Base-by-base conservation (phyloP, 2,113 vertebrate species). In the Trematocara marginatum region DNA sequence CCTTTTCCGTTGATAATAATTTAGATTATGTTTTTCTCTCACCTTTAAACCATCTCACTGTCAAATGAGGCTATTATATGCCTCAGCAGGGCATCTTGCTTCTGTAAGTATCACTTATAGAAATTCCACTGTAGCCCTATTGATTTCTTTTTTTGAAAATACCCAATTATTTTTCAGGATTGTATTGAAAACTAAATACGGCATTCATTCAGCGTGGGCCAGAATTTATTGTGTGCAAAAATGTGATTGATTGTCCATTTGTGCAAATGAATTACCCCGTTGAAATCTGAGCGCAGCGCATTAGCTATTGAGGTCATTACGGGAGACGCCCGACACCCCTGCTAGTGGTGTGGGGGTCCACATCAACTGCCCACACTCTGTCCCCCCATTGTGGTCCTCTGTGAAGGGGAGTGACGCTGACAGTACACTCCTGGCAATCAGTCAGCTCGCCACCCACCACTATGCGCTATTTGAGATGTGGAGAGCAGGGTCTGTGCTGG, bases 381-480 rank as follows among this genome's bases (percentile, higher is more conserved):
- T 91, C 92, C 81, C 87, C 85, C 88, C 86, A 90, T 92, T 88
- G n/a, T 81, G 92, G 84, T 88, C 82, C 84, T 93, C 82, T 83
- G 87, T 87, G 86, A 90, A 90, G 84, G 81, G 90, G 92, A 93
- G 88, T 83, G 92, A 93, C 91, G 93, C 91, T 92, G 94, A 89
- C 92, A 94, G 86, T 93, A 88, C 89, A 94, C 92, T 94, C 91
- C 92, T 94, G 92, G 91, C 93, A 95, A 95, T 95, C 94, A 95
- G 93, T 95, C 95, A 95, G 93, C 94, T 95, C 94, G 85, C 95
- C 95, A 95, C 94, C 94, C 95, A 95, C 95, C 95, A 95, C 94
- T 95, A 94, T 95, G 92, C 78, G 88, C 93, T 76, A 92, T 81
- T 86, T 78, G 88, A 95, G 93, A 94, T 94, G 93, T 92, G 93